These are phyloP conservation scores for Chrysemys picta DNA, from an alignment of 2,113 vertebrate genomes.

Conservation along the genomic window DNA sequence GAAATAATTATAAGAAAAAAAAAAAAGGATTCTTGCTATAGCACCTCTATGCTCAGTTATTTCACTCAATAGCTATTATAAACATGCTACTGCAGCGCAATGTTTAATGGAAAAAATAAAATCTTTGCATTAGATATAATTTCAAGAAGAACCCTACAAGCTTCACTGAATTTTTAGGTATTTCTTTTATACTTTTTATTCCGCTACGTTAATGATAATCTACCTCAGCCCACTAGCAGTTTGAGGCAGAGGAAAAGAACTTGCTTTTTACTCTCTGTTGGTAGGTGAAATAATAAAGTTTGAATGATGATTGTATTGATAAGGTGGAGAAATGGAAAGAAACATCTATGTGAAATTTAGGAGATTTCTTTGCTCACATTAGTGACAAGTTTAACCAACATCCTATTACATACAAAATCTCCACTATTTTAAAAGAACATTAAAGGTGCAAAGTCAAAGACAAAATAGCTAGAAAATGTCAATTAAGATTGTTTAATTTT, in stretches of 20 bases:
- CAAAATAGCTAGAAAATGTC: background rate
- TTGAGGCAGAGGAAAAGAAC: background rate
- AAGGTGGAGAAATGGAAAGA: background rate
- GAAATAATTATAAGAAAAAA: constrained; percentile 28
- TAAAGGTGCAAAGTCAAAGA: background rate
- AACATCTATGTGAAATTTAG: background rate
- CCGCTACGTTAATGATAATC: background rate
- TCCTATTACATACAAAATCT: background rate
- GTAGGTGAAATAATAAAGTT: constrained; percentile 28
- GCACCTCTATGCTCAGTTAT: background rate
- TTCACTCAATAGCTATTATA: background rate
- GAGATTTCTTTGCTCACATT: background rate
- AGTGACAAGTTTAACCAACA: background rate
- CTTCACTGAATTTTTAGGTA: constrained; percentile 10
- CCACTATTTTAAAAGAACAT: too few relatives aligned
- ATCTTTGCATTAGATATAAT: constrained; percentile 8
- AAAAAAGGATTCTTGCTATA: background rate
- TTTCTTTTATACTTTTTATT: constrained; percentile 51
- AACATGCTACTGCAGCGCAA: background rate
- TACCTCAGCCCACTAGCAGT: background rate
- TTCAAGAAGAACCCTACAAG: constrained; percentile 3
- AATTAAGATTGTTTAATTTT: background rate
- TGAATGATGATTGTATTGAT: constrained; percentile 31
- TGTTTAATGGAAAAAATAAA: background rate
- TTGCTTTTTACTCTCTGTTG: background rate